Evolutionary conservation across 2,888 invertebrate species (phyloP), one percentile per base, ranked within the genome.

Genomic region (Sialis fuliginosa): DNA sequence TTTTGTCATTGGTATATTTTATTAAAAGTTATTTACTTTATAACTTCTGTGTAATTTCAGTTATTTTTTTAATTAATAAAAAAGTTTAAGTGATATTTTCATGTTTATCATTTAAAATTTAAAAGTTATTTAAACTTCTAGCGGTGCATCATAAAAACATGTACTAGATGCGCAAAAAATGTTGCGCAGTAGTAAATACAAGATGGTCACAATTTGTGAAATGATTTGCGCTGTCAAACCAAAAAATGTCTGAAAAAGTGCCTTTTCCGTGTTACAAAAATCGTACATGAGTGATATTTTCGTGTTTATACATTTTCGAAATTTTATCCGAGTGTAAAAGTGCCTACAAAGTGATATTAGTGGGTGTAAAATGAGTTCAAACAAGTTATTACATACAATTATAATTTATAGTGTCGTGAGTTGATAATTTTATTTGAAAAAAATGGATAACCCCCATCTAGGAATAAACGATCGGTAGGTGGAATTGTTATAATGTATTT

Each of bases 171-270:
- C 42, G 42, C 42, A 42, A 6, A 31, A n/a, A 42, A 8, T 8
- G 13, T 10, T 33, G 44, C 44, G 44, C 44, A 44, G 10, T 44
- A 44, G 44, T 33, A 12, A 22, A 44, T 44, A 12, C 45, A 45
- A 45, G 34, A 45, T 45, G 45, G 45, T 45, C 45, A 45, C 13
- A 45, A 34, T 10, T 45, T 30, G 33, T 32, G 10, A 45, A 34
- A 33, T 30, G 39, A 22, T 33, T 45, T 39, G 33, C 30, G 13
- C 34, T 37, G 33, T 45, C 45, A 42, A 42, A 42, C 31, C 10
- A 30, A 31, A 42, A 42, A 42, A 31, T 42, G 42, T 31, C 37
- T 42, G 8, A 42, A 42, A 42, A 42, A 42, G 42, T 42, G 42
- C 42, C 42, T 42, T 42, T 42, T 31, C 10, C 32, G 42, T 31